Percentiles rank a stretch among this genome's conserved stretches.
Evolutionary conservation across 2,888 invertebrate species (phyloP).

Genomic region (Caenorhabditis afra): DNA sequence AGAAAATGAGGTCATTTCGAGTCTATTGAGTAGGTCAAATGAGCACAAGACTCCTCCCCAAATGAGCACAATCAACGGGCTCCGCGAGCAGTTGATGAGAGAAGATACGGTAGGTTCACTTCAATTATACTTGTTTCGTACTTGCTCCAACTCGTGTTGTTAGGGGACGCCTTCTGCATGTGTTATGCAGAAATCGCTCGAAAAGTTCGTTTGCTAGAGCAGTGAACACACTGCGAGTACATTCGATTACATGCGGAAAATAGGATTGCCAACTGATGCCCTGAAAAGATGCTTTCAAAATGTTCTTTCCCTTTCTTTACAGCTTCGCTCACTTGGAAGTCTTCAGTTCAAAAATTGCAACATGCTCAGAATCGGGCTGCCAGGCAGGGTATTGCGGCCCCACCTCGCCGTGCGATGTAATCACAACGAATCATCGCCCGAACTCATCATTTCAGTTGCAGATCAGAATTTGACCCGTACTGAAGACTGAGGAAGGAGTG

Average conservation of each 20-base stretch:
- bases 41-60: neutral
- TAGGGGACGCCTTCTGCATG: neutral
- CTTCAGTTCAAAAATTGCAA: constrained; percentile 31
- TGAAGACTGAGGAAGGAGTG: constrained; percentile 58
- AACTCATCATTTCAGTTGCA: constrained; percentile 71
- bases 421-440: constrained; percentile 69
- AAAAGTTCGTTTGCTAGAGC: neutral
- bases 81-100: neutral
- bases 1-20: constrained; percentile 1
- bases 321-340: constrained; percentile 7
- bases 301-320: neutral
- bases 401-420: constrained; percentile 67
- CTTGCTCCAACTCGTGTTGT: neutral
- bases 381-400: constrained; percentile 65
- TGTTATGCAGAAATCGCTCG: neutral
- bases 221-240: neutral
- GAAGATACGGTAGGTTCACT: constrained; percentile 11
- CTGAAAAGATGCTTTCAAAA: neutral
- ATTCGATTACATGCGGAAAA: neutral
- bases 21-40: constrained; percentile 4
- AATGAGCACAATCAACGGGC: constrained; percentile 17
- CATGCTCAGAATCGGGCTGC: constrained; percentile 67
- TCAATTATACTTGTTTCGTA: neutral
- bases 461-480: constrained; percentile 71
- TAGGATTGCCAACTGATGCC: neutral